These are phyloP conservation scores for Acrocera orbiculus DNA, from an alignment of 2,888 invertebrate species.

Conservation along the genomic window DNA sequence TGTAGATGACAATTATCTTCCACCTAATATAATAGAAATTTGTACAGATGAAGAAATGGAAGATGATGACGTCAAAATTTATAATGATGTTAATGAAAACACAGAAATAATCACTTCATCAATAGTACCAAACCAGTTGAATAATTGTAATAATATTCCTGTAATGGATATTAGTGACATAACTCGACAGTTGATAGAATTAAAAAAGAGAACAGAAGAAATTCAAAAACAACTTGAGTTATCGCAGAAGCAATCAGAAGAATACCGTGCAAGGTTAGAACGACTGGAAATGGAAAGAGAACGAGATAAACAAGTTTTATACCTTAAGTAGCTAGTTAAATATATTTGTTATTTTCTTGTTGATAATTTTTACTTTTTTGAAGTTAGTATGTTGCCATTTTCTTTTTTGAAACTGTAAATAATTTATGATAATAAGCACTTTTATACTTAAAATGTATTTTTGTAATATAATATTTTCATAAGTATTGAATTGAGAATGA, in stretches of 20 bases:
- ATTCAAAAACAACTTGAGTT: conserved; percentile 22
- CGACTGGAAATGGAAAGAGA: conserved; percentile 17
- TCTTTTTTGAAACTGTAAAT: too few species aligned
- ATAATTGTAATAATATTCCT: conserved; percentile 16
- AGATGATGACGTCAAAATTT: conserved; percentile 5
- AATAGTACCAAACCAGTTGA: neutral
- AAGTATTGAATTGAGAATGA: too few species aligned
- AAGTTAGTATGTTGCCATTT: too few species aligned
- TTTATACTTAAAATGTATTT: too few species aligned
- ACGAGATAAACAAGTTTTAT: neutral
- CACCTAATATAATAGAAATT: conserved; percentile 15
- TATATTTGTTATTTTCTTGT: too few species aligned
- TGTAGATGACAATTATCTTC: conserved; percentile 12
- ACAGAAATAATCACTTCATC: neutral
- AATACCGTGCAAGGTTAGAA: conserved; percentile 20
- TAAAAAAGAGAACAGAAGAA: conserved; percentile 25
- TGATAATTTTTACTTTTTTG: too few species aligned
- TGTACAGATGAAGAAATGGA: conserved; percentile 12
- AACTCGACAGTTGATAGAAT: conserved; percentile 23
- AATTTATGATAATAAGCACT: too few species aligned
- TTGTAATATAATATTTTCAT: too few species aligned
- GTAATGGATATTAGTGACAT: conserved; percentile 24
- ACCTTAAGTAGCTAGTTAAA: too few species aligned
- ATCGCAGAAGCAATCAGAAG: conserved; percentile 25
- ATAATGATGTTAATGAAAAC: neutral